Conservation (phyloP, 1,140 invertebrate species). For the Anagrus nilaparvatae region DNA sequence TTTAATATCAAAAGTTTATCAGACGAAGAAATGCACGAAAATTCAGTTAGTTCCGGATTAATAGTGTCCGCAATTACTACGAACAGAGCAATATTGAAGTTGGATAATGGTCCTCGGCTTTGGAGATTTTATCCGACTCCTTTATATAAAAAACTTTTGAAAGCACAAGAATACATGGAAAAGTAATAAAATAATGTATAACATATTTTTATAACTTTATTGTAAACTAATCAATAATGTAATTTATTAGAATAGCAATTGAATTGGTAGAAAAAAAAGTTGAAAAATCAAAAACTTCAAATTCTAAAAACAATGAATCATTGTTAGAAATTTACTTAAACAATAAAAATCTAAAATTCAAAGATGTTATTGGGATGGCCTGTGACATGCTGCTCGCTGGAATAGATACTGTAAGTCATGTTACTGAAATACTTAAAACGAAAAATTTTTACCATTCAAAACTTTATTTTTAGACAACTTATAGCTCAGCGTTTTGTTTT, state of each 20-base stretch:
- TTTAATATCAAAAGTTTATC: constrained; percentile 55
- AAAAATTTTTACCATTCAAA: too few relatives aligned
- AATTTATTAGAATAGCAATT: constrained; percentile 47
- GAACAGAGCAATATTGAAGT: constrained; percentile 58
- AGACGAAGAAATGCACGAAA: constrained; percentile 40
- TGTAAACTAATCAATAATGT: background rate
- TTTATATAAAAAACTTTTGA: constrained; percentile 56
- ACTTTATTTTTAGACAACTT: constrained; percentile 64
- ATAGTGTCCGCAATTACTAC: constrained; percentile 61
- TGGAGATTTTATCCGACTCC: constrained; percentile 66
- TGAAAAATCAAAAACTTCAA: constrained; percentile 36
- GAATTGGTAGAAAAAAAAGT: constrained; percentile 55
- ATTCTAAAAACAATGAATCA: constrained; percentile 33
- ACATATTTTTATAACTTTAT: constrained; percentile 12
- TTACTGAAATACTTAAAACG: constrained; percentile 5
- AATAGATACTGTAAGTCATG: constrained; percentile 65
- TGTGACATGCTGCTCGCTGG: constrained; percentile 77
- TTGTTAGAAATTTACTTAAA: constrained; percentile 57
- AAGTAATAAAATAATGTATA: constrained; percentile 45
- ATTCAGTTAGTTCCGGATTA: constrained; percentile 55
- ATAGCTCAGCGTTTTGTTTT: constrained; percentile 65
- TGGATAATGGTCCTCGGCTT: constrained; percentile 65
- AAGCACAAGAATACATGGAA: constrained; percentile 65
- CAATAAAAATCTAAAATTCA: constrained; percentile 55
- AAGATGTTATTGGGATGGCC: constrained; percentile 72